Evolutionary conservation across 2,888 invertebrate genomes (phyloP).

Genomic region (Leptinotarsa tumamoca): DNA sequence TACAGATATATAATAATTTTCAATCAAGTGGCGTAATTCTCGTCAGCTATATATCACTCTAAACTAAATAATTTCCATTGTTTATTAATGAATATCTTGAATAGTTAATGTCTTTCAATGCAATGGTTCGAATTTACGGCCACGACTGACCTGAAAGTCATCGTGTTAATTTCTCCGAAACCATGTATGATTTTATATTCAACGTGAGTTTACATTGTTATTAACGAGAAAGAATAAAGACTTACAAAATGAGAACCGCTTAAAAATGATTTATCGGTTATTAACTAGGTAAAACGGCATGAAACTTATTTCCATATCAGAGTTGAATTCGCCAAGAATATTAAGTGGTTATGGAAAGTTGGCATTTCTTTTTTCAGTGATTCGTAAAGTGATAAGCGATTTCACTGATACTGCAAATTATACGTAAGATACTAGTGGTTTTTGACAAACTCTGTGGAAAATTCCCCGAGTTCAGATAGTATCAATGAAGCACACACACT

Average conservation of each 20-base stretch:
- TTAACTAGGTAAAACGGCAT: constrained; percentile 20
- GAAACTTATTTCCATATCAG: constrained; percentile 16
- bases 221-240: constrained; percentile 18
- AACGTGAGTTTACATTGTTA: constrained; percentile 21
- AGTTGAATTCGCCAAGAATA: constrained; percentile 1
- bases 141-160: constrained; percentile 12
- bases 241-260: constrained; percentile 15
- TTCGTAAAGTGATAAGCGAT: neutral
- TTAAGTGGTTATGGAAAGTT: constrained; percentile 10
- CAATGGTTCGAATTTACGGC: constrained; percentile 11
- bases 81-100: constrained; percentile 13
- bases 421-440: no score
- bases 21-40: constrained; percentile 18
- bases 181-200: constrained; percentile 20
- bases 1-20: constrained; percentile 19
- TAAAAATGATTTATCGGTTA: constrained; percentile 18
- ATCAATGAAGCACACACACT: no score
- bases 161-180: constrained; percentile 19
- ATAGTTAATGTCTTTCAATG: constrained; percentile 5
- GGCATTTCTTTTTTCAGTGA: neutral
- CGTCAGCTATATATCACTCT: constrained; percentile 14
- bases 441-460: no score
- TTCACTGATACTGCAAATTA: neutral
- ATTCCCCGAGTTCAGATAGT: no score
- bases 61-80: constrained; percentile 18